phyloP scores from a whole-genome alignment of 2,113 vertebrate genomes.

The Plecotus auritus region DNA sequence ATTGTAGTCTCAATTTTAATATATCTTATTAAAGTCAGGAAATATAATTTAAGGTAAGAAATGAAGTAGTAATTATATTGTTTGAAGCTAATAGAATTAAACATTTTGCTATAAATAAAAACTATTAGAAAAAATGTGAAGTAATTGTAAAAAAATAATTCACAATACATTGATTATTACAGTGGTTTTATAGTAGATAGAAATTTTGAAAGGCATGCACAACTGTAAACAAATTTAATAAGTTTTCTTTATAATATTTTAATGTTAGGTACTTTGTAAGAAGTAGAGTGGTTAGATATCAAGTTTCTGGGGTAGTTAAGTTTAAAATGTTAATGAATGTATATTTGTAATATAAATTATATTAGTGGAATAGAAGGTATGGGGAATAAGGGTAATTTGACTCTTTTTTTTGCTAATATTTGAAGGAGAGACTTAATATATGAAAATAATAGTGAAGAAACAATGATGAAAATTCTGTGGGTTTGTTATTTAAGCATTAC shows the following conservation, averaged over 20 bases:
- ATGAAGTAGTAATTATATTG: neutral
- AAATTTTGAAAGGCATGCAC: neutral
- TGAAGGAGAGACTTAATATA: neutral
- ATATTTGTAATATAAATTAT: neutral
- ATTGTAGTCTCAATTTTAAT: neutral
- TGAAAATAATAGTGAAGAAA: neutral
- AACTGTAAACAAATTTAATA: neutral
- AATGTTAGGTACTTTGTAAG: neutral
- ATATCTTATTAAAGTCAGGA: neutral
- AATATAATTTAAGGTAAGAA: neutral
- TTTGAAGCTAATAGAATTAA: conserved; percentile 11
- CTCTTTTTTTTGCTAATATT: neutral
- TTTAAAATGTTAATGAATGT: neutral
- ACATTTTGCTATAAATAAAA: neutral
- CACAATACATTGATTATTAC: neutral
- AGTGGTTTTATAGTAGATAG: neutral
- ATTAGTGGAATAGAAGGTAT: neutral
- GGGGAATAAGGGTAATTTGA: neutral
- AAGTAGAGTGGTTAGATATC: neutral
- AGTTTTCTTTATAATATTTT: neutral
- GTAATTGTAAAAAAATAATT: neutral
- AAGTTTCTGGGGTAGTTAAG: neutral
- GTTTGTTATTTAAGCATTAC: neutral
- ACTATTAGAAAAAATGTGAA: neutral
- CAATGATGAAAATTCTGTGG: neutral